phyloP scores from a whole-genome alignment of 1,140 invertebrate genomes.

The Steinernema khuongi region DNA sequence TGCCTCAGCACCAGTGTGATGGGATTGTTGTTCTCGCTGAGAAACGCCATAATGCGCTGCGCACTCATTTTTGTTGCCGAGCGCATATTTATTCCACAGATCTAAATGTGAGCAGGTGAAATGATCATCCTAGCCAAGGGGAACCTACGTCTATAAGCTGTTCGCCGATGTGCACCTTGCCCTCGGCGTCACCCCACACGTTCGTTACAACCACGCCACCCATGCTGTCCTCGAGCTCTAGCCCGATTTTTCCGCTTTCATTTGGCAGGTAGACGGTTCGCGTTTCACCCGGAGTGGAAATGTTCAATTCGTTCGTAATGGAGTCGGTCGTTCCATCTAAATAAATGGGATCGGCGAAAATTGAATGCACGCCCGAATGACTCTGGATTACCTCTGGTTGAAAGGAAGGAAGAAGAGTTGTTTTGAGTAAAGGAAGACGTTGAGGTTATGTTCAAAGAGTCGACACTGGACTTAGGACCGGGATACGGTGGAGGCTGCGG shows the following conservation, averaged over 20 bases:
- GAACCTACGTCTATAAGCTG: slow-evolving; percentile 29
- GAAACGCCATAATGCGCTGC: slow-evolving; percentile 15
- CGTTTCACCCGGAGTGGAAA: slow-evolving; percentile 16
- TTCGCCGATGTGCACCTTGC: slow-evolving; percentile 28
- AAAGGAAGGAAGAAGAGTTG: slow-evolving; percentile 29
- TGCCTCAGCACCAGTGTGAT: slow-evolving; percentile 1
- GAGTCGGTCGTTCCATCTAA: slow-evolving; percentile 7
- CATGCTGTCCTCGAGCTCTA: slow-evolving; percentile 23
- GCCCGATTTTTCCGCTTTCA: slow-evolving; percentile 30
- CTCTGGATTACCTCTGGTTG: slow-evolving; percentile 35
- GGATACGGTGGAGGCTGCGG: slow-evolving; percentile 37
- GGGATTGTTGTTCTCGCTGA: slow-evolving; percentile 19
- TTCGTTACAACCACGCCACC: slow-evolving; percentile 34
- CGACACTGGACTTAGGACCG: slow-evolving; percentile 28
- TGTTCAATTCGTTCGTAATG: not conserved
- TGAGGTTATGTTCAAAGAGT: slow-evolving; percentile 21
- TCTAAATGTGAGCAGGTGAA: slow-evolving; percentile 23
- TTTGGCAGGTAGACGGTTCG: slow-evolving; percentile 22
- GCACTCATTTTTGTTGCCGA: slow-evolving; percentile 33
- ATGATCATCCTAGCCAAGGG: not conserved
- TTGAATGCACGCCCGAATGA: not conserved
- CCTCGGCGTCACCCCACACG: slow-evolving; percentile 26
- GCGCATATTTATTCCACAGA: slow-evolving; percentile 41
- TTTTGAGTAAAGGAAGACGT: slow-evolving; percentile 5
- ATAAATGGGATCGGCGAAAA: slow-evolving; percentile 23